Conservation (phyloP, 2,113 vertebrate genomes). For the Choloepus hoffmanni region DNA sequence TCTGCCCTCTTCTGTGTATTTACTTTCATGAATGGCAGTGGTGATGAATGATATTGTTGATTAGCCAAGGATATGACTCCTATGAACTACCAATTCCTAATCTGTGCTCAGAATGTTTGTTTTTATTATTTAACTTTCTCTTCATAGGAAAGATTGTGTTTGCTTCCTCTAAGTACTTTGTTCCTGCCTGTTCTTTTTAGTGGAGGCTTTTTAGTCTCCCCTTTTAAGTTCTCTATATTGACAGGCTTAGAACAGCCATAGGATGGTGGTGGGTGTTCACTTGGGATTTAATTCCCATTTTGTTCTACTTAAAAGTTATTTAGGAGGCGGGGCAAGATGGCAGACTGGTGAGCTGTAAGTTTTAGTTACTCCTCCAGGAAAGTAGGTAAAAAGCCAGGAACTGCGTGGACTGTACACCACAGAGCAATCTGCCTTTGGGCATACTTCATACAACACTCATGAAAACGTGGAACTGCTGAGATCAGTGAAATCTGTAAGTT, state of each 20-base stretch:
- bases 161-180: background rate
- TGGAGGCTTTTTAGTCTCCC: background rate
- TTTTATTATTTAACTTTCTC: background rate
- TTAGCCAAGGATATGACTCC: background rate
- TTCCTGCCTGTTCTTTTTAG: accelerated
- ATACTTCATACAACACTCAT: no score
- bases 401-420: no score
- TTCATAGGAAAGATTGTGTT: background rate
- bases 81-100: background rate
- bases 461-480: no score
- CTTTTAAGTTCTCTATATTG: background rate
- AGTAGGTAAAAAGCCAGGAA: no score
- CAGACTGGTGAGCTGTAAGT: no score
- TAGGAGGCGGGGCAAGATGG: no score
- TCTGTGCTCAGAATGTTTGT: background rate
- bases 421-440: no score
- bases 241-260: background rate
- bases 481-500: no score
- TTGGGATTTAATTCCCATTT: background rate
- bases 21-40: background rate
- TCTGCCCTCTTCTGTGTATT: background rate
- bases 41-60: no score
- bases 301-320: background rate
- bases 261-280: background rate
- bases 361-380: no score